Evolutionary conservation across 1,140 invertebrate species (phyloP).

Genomic region (Lasaia peninsularis): DNA sequence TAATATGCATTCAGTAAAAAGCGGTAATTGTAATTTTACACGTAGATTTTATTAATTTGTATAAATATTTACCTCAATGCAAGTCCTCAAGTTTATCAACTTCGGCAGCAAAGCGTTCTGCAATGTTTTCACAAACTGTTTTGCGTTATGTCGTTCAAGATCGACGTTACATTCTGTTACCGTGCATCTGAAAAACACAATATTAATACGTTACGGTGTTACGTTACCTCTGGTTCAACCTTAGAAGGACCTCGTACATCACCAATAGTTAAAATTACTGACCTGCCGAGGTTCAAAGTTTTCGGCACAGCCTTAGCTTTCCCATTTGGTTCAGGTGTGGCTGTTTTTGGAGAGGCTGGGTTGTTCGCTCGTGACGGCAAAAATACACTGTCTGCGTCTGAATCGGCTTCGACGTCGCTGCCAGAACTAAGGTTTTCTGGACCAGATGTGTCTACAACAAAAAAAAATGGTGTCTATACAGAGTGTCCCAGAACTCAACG

Average conservation of each 20-base stretch:
- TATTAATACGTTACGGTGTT: too few species aligned
- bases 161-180: slow-evolving; percentile 84
- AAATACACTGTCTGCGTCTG: slow-evolving; percentile 73
- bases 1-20: too few species aligned
- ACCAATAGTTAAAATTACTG: neutral
- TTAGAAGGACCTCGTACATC: too few species aligned
- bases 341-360: slow-evolving; percentile 37
- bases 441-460: slow-evolving; percentile 66
- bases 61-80: slow-evolving; percentile 80
- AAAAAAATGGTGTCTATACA: too few species aligned
- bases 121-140: slow-evolving; percentile 86
- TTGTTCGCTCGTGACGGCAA: slow-evolving; percentile 60
- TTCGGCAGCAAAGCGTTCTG: slow-evolving; percentile 84
- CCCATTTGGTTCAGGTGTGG: slow-evolving; percentile 28
- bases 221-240: too few species aligned
- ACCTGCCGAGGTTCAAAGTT: slow-evolving; percentile 71
- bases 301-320: slow-evolving; percentile 60
- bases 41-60: too few species aligned
- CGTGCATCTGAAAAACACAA: slow-evolving; percentile 67
- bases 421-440: slow-evolving; percentile 70
- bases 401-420: slow-evolving; percentile 71
- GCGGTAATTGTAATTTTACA: too few species aligned
- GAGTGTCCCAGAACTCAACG: too few species aligned
- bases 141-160: slow-evolving; percentile 87
- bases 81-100: slow-evolving; percentile 83